Conservation (phyloP, 2,888 invertebrate species). For the Dryobota labecula region DNA sequence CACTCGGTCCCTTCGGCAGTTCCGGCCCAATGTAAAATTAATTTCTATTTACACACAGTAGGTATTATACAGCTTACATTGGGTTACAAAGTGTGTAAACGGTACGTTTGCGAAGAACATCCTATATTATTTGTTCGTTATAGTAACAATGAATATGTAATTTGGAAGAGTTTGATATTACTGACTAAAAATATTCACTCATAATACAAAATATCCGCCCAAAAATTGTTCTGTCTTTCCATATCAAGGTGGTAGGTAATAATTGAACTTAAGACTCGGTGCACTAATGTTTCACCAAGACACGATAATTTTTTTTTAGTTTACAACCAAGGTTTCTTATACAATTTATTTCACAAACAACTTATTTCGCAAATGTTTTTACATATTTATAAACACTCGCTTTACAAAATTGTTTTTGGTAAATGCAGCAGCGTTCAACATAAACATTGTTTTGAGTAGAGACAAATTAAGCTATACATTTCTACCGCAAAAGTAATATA, state of each 20-base stretch:
- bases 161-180: conserved; percentile 11
- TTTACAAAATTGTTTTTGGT: no score
- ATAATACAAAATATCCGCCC: neutral
- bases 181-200: neutral
- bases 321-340: no score
- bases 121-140: conserved; percentile 48
- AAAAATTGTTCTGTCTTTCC: neutral
- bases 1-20: conserved; percentile 66
- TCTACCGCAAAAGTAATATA: no score
- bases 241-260: neutral
- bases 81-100: conserved; percentile 47
- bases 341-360: no score
- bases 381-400: no score
- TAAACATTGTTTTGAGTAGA: neutral
- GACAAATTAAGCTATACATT: neutral
- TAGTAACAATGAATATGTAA: conserved; percentile 39
- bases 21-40: conserved; percentile 76
- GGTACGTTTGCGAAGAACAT: conserved; percentile 43
- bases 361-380: no score
- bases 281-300: no score
- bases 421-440: no score
- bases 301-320: no score
- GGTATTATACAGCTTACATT: conserved; percentile 59
- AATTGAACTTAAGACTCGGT: neutral
- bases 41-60: conserved; percentile 71